A percentile compares a stretch with the other conserved stretches of the same genome.
Conservation (phyloP, 2,888 invertebrate genomes). For the Drosophila birchii region DNA sequence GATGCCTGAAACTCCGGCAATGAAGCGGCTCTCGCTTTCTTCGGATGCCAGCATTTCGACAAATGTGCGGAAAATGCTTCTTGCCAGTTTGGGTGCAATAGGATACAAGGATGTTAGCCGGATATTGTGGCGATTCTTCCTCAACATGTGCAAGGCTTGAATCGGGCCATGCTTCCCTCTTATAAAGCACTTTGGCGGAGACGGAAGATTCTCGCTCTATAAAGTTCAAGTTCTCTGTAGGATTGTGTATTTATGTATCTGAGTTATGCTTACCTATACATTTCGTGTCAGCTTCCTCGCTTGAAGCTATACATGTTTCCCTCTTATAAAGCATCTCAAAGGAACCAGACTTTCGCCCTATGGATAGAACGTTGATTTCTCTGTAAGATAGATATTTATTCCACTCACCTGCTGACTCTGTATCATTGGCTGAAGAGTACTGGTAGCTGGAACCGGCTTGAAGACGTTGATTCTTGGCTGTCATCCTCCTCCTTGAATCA, state of each 20-base stretch:
- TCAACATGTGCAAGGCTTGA: neutral
- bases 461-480: neutral
- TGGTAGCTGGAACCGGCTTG: neutral
- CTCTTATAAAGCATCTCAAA: neutral
- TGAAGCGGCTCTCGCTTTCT: neutral
- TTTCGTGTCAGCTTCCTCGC: neutral
- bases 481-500: too few species aligned
- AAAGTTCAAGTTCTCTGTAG: neutral
- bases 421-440: neutral
- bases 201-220: neutral
- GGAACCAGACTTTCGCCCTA: neutral
- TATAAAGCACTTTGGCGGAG: neutral
- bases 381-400: neutral
- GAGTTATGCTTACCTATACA: neutral
- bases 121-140: neutral
- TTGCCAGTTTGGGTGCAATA: conserved; percentile 3
- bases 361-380: neutral
- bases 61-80: conserved; percentile 1
- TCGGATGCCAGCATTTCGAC: too few species aligned
- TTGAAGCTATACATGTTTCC: neutral
- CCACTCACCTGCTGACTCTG: neutral
- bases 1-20: neutral
- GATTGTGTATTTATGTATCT: too few species aligned
- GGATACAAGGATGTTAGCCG: neutral
- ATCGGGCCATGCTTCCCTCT: neutral